phyloP scores from a whole-genome alignment of 2,113 vertebrate species.

The Mobula hypostoma region DNA sequence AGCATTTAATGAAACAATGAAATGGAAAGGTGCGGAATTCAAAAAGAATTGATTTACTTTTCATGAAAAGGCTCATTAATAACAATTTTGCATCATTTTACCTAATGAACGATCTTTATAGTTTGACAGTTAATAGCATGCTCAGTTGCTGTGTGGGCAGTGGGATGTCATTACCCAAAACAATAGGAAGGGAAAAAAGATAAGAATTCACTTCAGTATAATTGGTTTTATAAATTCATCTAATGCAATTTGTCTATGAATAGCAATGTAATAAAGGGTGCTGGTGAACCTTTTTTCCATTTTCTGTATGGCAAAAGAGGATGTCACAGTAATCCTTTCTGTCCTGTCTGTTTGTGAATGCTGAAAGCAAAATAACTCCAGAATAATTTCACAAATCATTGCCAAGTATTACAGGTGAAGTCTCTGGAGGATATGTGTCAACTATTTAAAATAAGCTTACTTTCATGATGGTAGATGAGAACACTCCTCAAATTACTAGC shows the following conservation, averaged over 20 bases:
- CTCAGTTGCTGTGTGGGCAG: background rate
- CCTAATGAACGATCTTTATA: background rate
- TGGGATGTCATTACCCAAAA: background rate
- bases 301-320: background rate
- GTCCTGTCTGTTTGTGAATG: background rate
- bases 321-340: background rate
- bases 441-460: background rate
- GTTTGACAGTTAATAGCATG: slow-evolving; percentile 5
- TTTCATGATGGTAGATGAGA: background rate
- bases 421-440: slow-evolving; percentile 3
- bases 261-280: background rate
- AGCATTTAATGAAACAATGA: background rate
- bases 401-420: slow-evolving; percentile 17
- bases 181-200: slow-evolving; percentile 6
- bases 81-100: background rate
- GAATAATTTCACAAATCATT: slow-evolving; percentile 33
- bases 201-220: background rate
- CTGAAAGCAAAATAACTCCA: background rate
- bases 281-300: background rate
- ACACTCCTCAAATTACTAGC: background rate
- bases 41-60: slow-evolving; percentile 20
- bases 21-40: background rate
- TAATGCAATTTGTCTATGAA: background rate
- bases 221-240: slow-evolving; percentile 17
- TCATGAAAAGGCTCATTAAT: background rate